Conservation (phyloP, 2,888 invertebrate species). For the Arrhopalites spinosus region DNA sequence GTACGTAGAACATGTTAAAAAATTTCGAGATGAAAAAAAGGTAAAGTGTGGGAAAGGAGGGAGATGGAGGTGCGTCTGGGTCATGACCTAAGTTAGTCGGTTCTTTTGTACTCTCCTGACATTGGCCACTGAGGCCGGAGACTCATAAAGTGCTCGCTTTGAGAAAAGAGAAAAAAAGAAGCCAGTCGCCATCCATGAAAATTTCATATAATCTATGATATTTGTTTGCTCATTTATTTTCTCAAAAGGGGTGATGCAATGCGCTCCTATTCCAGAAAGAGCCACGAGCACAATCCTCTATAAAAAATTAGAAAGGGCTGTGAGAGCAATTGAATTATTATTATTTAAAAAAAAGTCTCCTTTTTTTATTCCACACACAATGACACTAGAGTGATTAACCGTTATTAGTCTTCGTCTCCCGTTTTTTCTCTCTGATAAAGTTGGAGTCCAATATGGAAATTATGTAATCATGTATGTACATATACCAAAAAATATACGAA, state of each 20-base stretch:
- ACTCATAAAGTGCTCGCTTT: slow-evolving; percentile 16
- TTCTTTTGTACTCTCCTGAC: slow-evolving; percentile 43
- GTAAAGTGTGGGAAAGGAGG: slow-evolving; percentile 54
- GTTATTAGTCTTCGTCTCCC: too few species aligned
- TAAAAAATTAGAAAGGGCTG: too few species aligned
- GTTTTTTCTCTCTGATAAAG: too few species aligned
- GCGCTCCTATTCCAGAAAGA: neutral
- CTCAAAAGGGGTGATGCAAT: slow-evolving; percentile 2
- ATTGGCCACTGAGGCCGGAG: slow-evolving; percentile 39
- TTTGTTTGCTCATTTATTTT: slow-evolving; percentile 10
- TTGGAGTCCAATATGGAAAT: too few species aligned
- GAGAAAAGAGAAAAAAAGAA: slow-evolving; percentile 1
- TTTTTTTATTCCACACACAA: too few species aligned
- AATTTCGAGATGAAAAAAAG: slow-evolving; percentile 12
- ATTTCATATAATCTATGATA: neutral
- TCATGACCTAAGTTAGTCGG: slow-evolving; percentile 49
- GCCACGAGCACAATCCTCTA: too few species aligned
- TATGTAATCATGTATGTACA: too few species aligned
- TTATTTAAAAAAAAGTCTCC: too few species aligned
- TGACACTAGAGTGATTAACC: too few species aligned
- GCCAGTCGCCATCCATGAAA: neutral
- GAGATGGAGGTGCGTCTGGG: slow-evolving; percentile 46
- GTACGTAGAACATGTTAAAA: too few species aligned
- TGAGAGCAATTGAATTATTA: too few species aligned
- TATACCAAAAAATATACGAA: too few species aligned